Conservation (phyloP, 1,140 invertebrate species). For the Mercenaria mercenaria region DNA sequence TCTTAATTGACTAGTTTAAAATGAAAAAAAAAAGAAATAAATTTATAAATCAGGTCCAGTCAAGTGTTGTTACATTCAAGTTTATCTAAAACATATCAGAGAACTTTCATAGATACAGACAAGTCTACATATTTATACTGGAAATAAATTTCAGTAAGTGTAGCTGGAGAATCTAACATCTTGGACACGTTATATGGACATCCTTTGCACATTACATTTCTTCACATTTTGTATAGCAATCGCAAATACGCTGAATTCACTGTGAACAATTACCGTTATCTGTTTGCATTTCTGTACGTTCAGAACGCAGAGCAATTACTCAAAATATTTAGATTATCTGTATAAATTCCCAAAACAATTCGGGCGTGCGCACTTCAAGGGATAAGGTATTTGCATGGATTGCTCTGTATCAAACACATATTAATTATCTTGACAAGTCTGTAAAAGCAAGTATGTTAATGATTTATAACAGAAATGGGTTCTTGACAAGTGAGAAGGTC, state of each 20-base stretch:
- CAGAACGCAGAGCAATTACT: conserved; percentile 3
- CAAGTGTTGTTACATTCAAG: too few relatives aligned
- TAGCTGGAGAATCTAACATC: not conserved
- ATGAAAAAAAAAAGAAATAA: not conserved
- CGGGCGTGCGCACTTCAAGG: not conserved
- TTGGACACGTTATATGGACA: too few relatives aligned
- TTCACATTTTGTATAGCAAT: too few relatives aligned
- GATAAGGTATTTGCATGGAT: conserved; percentile 6
- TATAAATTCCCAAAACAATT: not conserved
- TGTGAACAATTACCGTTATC: not conserved
- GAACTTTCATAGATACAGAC: not conserved
- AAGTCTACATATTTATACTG: not conserved
- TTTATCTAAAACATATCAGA: not conserved
- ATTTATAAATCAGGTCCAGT: not conserved
- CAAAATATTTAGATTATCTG: not conserved
- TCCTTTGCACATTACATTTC: too few relatives aligned
- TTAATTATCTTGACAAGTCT: conserved; percentile 34
- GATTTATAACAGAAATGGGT: not conserved
- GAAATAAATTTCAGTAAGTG: not conserved
- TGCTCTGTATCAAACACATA: not conserved
- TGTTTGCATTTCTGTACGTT: not conserved
- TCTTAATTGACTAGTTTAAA: too few relatives aligned
- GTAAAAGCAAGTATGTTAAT: not conserved
- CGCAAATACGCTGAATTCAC: not conserved
- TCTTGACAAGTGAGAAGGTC: conserved; percentile 10